phyloP scores from a whole-genome alignment of 2,888 invertebrate species.

The Noctua janthe region DNA sequence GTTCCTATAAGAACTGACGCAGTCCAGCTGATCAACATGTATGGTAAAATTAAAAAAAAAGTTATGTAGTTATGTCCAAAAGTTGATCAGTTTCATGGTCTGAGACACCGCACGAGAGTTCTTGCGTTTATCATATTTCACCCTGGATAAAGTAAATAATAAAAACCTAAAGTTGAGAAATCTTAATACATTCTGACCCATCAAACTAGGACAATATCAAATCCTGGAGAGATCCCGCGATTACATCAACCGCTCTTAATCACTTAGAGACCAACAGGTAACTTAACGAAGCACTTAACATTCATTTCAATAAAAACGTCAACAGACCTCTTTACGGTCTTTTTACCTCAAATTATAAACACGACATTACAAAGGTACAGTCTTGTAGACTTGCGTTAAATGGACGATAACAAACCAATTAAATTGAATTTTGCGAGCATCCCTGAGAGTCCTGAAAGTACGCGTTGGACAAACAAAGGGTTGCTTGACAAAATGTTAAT shows the following conservation, averaged over 20 bases:
- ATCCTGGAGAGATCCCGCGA: neutral
- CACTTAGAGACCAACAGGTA: neutral
- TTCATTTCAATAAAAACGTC: slow-evolving; percentile 4
- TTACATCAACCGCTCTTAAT: neutral
- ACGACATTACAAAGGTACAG: slow-evolving; percentile 17
- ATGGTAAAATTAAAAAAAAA: too few relatives aligned
- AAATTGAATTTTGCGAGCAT: slow-evolving; percentile 31
- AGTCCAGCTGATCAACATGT: too few relatives aligned
- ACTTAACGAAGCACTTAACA: slow-evolving; percentile 3
- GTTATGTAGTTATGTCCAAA: too few relatives aligned
- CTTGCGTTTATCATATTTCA: too few relatives aligned
- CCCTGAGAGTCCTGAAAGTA: slow-evolving; percentile 20
- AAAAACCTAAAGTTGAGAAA: neutral
- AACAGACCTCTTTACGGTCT: neutral
- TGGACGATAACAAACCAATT: slow-evolving; percentile 34
- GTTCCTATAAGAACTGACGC: too few relatives aligned
- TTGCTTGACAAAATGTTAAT: slow-evolving; percentile 37
- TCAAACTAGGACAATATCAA: neutral
- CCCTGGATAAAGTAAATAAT: neutral
- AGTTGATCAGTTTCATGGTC: too few relatives aligned
- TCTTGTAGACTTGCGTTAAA: slow-evolving; percentile 15
- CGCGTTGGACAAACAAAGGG: slow-evolving; percentile 36
- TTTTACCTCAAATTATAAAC: slow-evolving; percentile 6
- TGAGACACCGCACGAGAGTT: too few relatives aligned
- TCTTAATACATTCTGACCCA: neutral